Evolutionary conservation across 2,888 invertebrate species (phyloP), one percentile per base, ranked within the genome.

Genomic region (Hemistola chrysoprasaria): DNA sequence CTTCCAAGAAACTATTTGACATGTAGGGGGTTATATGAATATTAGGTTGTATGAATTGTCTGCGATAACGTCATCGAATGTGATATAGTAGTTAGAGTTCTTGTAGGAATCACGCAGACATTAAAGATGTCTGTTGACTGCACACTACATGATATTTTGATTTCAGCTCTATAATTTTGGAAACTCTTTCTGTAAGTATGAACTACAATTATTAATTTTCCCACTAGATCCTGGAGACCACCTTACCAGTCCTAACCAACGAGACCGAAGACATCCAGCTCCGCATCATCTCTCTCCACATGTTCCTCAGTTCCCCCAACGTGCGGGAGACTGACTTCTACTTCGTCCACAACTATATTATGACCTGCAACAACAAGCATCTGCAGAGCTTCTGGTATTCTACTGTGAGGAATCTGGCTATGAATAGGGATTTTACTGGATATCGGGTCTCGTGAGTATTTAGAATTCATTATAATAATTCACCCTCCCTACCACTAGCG

Each of bases 341-440:
- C 47, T 92, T 93, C 40, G 81, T 94, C 1, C 93, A 93, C 62
- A 92, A 93, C 70, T 93, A 92, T 50, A 92, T 95, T 59, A 89
- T 87, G 53, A 83, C 78, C 6, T 93, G 92, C 46, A 88, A 87
- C 0, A 91, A 90, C 58, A 89, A 89, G 3, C 93, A 94, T 59
- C 76, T 95, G 49, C 92, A 92, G 49, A 90, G 93, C 51, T 94
- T 92, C 70, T 95, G 93, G 86, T 92, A 92, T 45, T 92, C 93
- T 0, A 93, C 93, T 0, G 80, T 94, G 16, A 92, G 92, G 47
- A 93, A 93, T 36, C 80, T 94, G 63, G 91, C 92, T 37, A 89
- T 89, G 26, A 93, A 92, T 0, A 92, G 92, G 38, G 68, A 70
- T 1, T 93, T 92, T 61, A 92, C 92, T 0, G 93, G 93, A 42